phyloP scores from a whole-genome alignment of 2,888 invertebrate genomes.

The Pseudeuparius sepicola region DNA sequence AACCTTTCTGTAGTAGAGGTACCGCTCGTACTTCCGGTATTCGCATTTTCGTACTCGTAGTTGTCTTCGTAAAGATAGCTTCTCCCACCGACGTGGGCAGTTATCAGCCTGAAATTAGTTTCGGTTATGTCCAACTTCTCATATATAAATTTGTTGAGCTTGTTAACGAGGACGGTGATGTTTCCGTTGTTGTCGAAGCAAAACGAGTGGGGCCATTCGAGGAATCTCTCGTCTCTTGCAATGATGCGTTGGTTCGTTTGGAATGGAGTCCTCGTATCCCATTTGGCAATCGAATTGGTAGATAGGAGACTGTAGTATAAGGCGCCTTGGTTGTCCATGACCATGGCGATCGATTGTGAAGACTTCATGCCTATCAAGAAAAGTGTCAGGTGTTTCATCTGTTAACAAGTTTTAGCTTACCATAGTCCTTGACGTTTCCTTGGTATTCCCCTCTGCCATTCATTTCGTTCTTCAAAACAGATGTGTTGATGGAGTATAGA shows the following conservation, averaged over 20 bases:
- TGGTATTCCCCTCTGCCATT: conserved; percentile 27
- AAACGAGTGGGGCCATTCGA: conserved; percentile 67
- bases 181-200: conserved; percentile 56
- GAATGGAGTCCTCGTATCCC: conserved; percentile 54
- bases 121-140: conserved; percentile 47
- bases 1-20: conserved; percentile 15
- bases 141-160: conserved; percentile 55
- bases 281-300: conserved; percentile 58
- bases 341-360: conserved; percentile 66
- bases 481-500: conserved; percentile 55
- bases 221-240: conserved; percentile 52
- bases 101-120: conserved; percentile 58
- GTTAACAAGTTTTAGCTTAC: too few species aligned
- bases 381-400: too few species aligned
- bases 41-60: conserved; percentile 23
- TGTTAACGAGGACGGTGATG: conserved; percentile 58
- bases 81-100: conserved; percentile 49
- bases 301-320: conserved; percentile 61
- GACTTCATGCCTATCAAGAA: conserved; percentile 46
- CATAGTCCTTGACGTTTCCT: conserved; percentile 48
- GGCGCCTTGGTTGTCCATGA: conserved; percentile 58
- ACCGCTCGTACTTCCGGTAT: conserved; percentile 12
- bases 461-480: conserved; percentile 47
- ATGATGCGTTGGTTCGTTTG: conserved; percentile 52
- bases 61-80: conserved; percentile 51